Percentiles rank a stretch among this genome's conserved stretches.
Evolutionary conservation across 2,888 invertebrate species (phyloP).

Genomic region (Callyntrura guangdongensis): DNA sequence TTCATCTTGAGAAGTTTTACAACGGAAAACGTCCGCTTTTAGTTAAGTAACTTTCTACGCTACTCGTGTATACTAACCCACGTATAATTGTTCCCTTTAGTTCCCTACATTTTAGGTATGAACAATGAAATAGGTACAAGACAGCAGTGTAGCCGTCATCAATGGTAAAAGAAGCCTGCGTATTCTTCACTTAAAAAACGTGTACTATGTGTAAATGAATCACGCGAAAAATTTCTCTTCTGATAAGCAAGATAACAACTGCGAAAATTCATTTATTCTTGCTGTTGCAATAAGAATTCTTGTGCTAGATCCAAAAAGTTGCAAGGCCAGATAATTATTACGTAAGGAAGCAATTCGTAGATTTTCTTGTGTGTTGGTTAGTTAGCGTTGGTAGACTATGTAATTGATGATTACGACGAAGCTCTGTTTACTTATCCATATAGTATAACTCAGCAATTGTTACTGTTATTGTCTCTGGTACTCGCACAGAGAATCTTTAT

Average conservation of each 20-base stretch:
- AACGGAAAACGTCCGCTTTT: slow-evolving; percentile 69
- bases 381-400: too few relatives aligned
- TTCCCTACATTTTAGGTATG: not conserved
- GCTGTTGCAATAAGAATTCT: slow-evolving; percentile 9
- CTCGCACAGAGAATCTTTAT: not conserved
- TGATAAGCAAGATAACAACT: slow-evolving; percentile 14
- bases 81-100: too few relatives aligned
- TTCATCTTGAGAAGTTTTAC: slow-evolving; percentile 44
- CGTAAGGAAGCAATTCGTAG: slow-evolving; percentile 57
- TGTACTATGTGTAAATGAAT: slow-evolving; percentile 13
- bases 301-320: slow-evolving; percentile 72
- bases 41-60: slow-evolving; percentile 75
- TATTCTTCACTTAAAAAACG: not conserved
- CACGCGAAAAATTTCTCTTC: slow-evolving; percentile 64
- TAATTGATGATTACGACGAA: too few relatives aligned
- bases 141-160: not conserved
- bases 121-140: not conserved
- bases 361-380: too few relatives aligned
- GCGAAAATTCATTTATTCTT: slow-evolving; percentile 54
- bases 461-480: slow-evolving; percentile 30
- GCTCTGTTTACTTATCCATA: too few relatives aligned
- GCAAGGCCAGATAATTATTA: slow-evolving; percentile 77
- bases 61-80: slow-evolving; percentile 34
- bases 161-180: slow-evolving; percentile 6
- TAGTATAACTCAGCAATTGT: not conserved